phyloP scores from a whole-genome alignment of 1,140 invertebrate genomes.

The Ceratina calcarata region DNA sequence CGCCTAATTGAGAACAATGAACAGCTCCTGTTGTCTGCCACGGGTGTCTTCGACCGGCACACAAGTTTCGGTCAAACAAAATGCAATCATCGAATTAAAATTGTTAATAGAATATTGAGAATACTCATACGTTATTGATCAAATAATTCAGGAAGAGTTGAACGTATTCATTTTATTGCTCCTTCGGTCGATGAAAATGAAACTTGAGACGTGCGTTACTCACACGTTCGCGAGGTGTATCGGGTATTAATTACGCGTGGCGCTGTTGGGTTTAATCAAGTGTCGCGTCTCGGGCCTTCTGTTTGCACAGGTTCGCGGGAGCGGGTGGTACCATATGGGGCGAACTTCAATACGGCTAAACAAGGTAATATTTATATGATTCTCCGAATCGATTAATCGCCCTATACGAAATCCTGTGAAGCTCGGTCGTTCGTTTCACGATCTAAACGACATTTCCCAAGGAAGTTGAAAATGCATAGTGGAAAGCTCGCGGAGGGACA shows the following conservation, averaged over 20 bases:
- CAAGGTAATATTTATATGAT: not conserved
- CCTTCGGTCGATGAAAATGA: no score
- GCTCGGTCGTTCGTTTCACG: no score
- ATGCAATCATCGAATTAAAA: not conserved
- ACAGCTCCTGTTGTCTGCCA: constrained; percentile 53
- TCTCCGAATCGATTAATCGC: not conserved
- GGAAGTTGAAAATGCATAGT: not conserved
- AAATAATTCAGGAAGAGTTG: no score
- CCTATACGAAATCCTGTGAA: no score
- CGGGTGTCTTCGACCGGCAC: constrained; percentile 25
- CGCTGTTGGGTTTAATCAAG: constrained; percentile 1
- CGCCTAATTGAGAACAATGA: constrained; percentile 65
- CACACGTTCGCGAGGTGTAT: constrained; percentile 40
- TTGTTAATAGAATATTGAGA: not conserved
- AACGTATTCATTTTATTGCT: no score
- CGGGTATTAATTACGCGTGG: constrained; percentile 54
- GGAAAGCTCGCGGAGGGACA: not conserved
- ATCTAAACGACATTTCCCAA: constrained; percentile 5
- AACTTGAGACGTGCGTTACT: constrained; percentile 21
- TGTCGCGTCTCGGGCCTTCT: not conserved
- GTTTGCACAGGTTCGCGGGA: no score
- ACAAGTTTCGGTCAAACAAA: not conserved
- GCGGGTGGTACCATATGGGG: not conserved
- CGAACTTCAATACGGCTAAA: no score
- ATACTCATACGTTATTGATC: not conserved